Evolutionary conservation across 2,113 vertebrate species (phyloP).

Genomic region (Onychostruthus taczanowskii): DNA sequence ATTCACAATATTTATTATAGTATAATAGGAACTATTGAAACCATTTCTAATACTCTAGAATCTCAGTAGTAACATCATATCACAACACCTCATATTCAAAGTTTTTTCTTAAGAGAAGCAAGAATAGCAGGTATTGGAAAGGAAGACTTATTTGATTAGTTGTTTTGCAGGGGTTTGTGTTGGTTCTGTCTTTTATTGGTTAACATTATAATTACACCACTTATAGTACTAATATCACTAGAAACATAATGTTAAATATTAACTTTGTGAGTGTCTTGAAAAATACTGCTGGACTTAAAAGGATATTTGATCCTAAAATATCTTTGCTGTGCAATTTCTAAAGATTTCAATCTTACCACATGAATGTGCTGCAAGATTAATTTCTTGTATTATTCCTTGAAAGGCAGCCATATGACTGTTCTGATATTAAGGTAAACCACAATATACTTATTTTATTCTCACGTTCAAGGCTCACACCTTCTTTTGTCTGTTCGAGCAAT

Average conservation of each 20-base stretch:
- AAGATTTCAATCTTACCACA: slow-evolving; percentile 24
- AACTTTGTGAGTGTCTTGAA: not conserved
- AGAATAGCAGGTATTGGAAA: not conserved
- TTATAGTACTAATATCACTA: not conserved
- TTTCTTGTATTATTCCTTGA: not conserved
- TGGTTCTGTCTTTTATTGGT: not conserved
- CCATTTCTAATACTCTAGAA: not conserved
- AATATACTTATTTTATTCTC: not conserved
- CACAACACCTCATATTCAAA: not conserved
- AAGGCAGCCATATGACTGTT: not conserved
- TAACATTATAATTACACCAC: not conserved
- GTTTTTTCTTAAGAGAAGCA: not conserved
- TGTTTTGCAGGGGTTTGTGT: not conserved
- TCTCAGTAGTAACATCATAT: not conserved
- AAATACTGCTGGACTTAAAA: slow-evolving; percentile 1
- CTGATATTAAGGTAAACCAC: not conserved
- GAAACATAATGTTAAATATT: not conserved
- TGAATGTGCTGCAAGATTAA: slow-evolving; percentile 12
- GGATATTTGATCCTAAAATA: not conserved
- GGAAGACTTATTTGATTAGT: not conserved
- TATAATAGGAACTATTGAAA: not conserved
- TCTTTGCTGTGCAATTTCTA: not conserved
- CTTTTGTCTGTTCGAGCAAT: not conserved
- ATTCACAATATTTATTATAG: not conserved
- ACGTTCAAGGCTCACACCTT: not conserved